Base-by-base conservation (phyloP, 2,113 vertebrate genomes). In the Otus sunia region DNA sequence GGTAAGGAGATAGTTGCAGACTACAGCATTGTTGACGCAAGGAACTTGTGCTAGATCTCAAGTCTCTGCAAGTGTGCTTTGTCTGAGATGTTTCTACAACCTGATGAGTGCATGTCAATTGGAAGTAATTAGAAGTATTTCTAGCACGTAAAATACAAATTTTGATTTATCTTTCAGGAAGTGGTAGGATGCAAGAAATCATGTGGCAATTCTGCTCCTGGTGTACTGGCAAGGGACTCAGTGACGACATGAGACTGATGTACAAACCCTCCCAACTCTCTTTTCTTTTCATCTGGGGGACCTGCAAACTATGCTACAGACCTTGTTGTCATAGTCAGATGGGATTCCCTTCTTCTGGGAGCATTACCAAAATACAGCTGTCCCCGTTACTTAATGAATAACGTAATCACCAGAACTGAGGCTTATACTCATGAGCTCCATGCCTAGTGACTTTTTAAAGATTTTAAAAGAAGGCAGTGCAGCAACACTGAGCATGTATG, bases 191-290 rank as follows among this genome's bases (percentile, higher is more conserved):
- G 64, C 41, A 59, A 66, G 12, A 3, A 2, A n/a, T 34, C 30
- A 8, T 12, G 41, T 62, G 68, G 52, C 52, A 53, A 18, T 82
- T 71, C 55, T 85, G 45, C 26, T 94, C 32, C 69, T 67, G 25
- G 15, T 36, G 8, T 53, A 32, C 60, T 21, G 63, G 15, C 55
- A 90, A 30, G 50, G 15, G 30, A 37, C 23, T 36, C n/a, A 1
- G 10, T 17, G 10, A 16, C 8, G 7, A 36, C 5, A 1, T 27
- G 20, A 53, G 21, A 25, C 47, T 69, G 55, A 36, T 0, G 0
- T 17, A 66, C 14, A 71, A 50, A 71, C 15, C 17, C 3, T 43
- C 45, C 11, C 0, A 2, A 22, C 12, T 43, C 71, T 50, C 25
- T 36, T 43, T 18, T 32, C n/a, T 64, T 66, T 66, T 32, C 32